Base-by-base conservation (phyloP, 2,888 invertebrate genomes). In the Parnassius apollo region DNA sequence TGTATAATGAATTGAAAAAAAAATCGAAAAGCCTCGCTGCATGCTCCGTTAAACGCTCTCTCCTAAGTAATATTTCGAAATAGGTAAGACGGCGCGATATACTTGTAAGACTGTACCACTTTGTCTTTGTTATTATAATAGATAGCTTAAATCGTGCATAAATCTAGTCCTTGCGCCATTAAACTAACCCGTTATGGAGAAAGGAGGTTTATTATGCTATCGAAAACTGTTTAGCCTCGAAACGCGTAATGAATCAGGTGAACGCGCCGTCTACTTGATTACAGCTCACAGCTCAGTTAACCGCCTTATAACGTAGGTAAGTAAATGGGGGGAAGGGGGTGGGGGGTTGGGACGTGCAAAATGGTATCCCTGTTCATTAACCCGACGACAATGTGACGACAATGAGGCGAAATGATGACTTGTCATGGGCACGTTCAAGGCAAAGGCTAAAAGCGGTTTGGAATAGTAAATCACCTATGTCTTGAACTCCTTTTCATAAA, bases 291-390 rank as follows among this genome's bases (percentile, higher is more conserved):
- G 68, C 67, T 69, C 69, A 71, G 70, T 67, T 75, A 70, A 70
- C 68, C 68, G 69, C 69, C 69, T 70, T 69, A 70, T 72, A 70
- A 72, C 67, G 67, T 64, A 65, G 66, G 66, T 58, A 66, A 61
- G 51, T 59, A 53, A 18, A 51, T 42, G 62, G 48, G 9, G 53
- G 53, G 50, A 10, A 22, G 13, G 55, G 59, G 51, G 45, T 44
- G 59, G 66, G 64, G 64, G 61, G 56, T 60, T 58, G 65, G 52
- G 64, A 64, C 66, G 66, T 66, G 69, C 70, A 66, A 72, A 75
- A 78, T 72, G 73, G 75, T 73, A 77, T 76, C 79, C 77, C 76
- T 78, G 78, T 83, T 85, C 85, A 85, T 87, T 86, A 86, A 82
- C 77, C 71, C 75, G 73, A 73, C 76, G 77, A 81, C 81, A 76